A percentile compares a stretch with the other conserved stretches of the same genome.
Conservation (phyloP, 2,888 invertebrate genomes). For the Ophraella communa region DNA sequence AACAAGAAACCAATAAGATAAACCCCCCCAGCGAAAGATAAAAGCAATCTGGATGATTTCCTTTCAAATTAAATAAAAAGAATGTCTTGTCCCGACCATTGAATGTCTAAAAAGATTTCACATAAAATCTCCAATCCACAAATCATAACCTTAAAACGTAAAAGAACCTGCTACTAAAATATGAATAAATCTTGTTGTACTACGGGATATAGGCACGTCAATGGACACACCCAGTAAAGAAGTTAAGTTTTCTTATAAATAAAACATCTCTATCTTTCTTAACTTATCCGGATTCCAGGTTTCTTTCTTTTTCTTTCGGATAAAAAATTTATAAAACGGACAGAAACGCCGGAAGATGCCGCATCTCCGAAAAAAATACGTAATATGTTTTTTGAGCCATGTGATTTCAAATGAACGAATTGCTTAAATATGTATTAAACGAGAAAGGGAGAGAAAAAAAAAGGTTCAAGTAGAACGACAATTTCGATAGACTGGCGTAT, state of each 20-base stretch:
- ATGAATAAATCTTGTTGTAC: too few relatives aligned
- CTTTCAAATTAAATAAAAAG: too few relatives aligned
- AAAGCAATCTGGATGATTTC: too few relatives aligned
- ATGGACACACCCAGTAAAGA: conserved; percentile 8
- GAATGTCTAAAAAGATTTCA: too few relatives aligned
- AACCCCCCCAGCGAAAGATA: too few relatives aligned
- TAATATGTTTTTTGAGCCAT: not conserved
- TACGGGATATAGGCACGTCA: not conserved
- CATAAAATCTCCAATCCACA: too few relatives aligned
- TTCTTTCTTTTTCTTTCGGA: conserved; percentile 12
- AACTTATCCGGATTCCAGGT: conserved; percentile 9
- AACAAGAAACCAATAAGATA: too few relatives aligned
- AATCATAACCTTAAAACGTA: too few relatives aligned
- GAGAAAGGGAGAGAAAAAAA: too few relatives aligned
- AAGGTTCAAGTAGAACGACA: not conserved
- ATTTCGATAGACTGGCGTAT: not conserved
- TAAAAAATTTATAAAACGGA: conserved; percentile 13
- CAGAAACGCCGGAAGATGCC: conserved; percentile 1
- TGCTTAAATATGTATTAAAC: not conserved
- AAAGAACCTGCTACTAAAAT: too few relatives aligned
- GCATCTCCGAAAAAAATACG: not conserved
- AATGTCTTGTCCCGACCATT: too few relatives aligned
- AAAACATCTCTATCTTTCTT: conserved; percentile 6
- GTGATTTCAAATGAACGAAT: conserved; percentile 4
- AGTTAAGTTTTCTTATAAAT: conserved; percentile 14